Evolutionary conservation across 1,140 invertebrate genomes (phyloP).

Genomic region (honey bee (Apis mellifera)): Amel_HAv3.1 CM009938.2:8774001-8774500

Average conservation of each 20-base stretch:
- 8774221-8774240: background rate
- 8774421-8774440: too few relatives aligned
- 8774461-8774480: too few relatives aligned
- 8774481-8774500: too few relatives aligned
- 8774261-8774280: background rate
- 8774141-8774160: conserved; percentile 74
- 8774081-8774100: conserved; percentile 55
- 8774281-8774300: too few relatives aligned
- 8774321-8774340: too few relatives aligned
- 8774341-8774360: too few relatives aligned
- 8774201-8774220: background rate
- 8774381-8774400: too few relatives aligned
- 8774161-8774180: conserved; percentile 71
- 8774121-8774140: conserved; percentile 58
- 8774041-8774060: conserved; percentile 69
- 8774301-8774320: too few relatives aligned
- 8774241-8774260: background rate
- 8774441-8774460: too few relatives aligned
- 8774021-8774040: background rate
- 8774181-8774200: background rate
- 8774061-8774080: conserved; percentile 67
- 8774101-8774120: conserved; percentile 68
- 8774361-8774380: too few relatives aligned
- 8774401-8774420: too few relatives aligned
- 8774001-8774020: background rate